Percentiles rank a stretch among this genome's conserved stretches.
Evolutionary conservation across 2,888 invertebrate species (phyloP).

Genomic region (Troides oblongomaculatus): DNA sequence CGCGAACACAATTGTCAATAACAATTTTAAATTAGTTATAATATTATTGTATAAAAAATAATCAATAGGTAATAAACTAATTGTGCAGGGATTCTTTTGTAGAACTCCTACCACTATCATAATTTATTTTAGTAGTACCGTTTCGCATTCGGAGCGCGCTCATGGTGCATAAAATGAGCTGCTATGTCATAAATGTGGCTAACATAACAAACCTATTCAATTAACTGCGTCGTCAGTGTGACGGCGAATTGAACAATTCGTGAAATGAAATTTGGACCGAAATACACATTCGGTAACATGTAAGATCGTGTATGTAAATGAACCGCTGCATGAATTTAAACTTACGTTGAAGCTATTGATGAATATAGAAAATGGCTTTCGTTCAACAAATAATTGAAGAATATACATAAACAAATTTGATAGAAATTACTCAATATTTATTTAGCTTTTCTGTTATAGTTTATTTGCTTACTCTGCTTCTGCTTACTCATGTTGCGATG

Average conservation of each 20-base stretch:
- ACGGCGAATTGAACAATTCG: constrained; percentile 54
- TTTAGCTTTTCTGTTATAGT: too few species aligned
- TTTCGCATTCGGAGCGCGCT: neutral
- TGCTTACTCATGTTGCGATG: too few species aligned
- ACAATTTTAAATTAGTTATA: neutral
- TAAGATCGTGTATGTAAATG: neutral
- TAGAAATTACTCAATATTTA: too few species aligned
- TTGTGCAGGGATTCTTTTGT: neutral
- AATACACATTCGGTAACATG: constrained; percentile 33
- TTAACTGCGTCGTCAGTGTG: constrained; percentile 51
- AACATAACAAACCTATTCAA: constrained; percentile 61
- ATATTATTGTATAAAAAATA: neutral
- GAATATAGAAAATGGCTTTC: neutral
- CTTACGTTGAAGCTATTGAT: too few species aligned
- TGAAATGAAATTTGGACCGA: constrained; percentile 56
- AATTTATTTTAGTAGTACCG: constrained; percentile 3
- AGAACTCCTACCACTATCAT: neutral
- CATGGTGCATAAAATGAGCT: constrained; percentile 8
- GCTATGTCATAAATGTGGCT: constrained; percentile 49
- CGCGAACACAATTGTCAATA: neutral
- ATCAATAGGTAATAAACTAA: neutral
- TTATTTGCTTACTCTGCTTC: too few species aligned
- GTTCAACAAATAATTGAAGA: neutral
- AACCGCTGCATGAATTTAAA: neutral
- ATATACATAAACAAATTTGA: too few species aligned